These are phyloP conservation scores for Thalpophila matura DNA, from an alignment of 2,888 invertebrate genomes.

Conservation along the genomic window DNA sequence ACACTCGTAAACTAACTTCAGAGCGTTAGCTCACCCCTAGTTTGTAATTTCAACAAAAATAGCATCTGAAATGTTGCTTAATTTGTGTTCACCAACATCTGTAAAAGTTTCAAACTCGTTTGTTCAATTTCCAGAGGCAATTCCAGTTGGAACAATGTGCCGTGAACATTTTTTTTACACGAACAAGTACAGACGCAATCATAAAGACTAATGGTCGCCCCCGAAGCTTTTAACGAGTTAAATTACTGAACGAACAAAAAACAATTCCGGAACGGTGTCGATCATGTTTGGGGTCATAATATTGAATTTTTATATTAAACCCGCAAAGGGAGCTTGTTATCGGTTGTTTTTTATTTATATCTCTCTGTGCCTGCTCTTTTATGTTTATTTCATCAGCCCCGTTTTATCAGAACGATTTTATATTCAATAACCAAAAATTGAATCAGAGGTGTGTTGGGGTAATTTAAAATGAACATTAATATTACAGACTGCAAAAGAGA, in stretches of 20 bases:
- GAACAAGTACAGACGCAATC: constrained; percentile 34
- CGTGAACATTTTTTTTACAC: constrained; percentile 36
- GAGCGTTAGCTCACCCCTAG: constrained; percentile 58
- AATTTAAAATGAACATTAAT: constrained; percentile 22
- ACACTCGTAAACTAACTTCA: constrained; percentile 67
- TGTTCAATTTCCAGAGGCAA: constrained; percentile 60
- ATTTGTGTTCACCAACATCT: constrained; percentile 67
- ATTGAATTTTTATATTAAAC: constrained; percentile 38
- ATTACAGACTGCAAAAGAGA: background rate
- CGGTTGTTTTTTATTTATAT: constrained; percentile 19
- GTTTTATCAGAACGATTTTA: constrained; percentile 16
- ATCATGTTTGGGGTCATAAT: constrained; percentile 28
- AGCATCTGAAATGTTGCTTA: constrained; percentile 70
- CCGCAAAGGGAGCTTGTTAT: constrained; percentile 19
- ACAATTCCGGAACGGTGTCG: constrained; percentile 37
- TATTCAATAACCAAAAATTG: constrained; percentile 33
- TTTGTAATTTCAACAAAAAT: constrained; percentile 71
- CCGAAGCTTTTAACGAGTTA: constrained; percentile 46
- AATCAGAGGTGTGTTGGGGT: background rate
- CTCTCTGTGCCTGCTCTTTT: constrained; percentile 8
- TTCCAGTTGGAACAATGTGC: constrained; percentile 50
- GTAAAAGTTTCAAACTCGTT: constrained; percentile 66
- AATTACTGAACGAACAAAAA: constrained; percentile 46
- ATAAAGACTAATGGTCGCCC: constrained; percentile 54
- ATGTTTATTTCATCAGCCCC: constrained; percentile 23